Evolutionary conservation across 2,113 vertebrate species (phyloP), one percentile per base, ranked within the genome.

Genomic region (Oxyura jamaicensis): DNA sequence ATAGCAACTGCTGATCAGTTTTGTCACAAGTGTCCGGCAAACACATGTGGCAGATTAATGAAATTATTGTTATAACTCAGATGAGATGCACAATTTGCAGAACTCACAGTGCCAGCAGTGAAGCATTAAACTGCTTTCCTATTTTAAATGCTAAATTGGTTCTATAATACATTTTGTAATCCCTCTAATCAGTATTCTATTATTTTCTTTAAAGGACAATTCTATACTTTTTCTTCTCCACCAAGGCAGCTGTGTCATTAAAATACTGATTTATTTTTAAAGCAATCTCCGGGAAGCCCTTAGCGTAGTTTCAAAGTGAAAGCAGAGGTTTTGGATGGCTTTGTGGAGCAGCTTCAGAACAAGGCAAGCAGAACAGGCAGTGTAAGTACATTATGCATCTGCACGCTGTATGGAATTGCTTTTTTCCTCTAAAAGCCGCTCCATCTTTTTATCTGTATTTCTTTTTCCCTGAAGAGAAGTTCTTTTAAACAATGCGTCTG

Each of bases 231-330:
- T 88, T 77, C 19, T 29, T 90, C n/a, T 20, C 28, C 33, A 86
- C 71, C 41, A 77, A 83, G 31, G 86, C n/a, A 79, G 55, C 74
- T 73, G 4, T 60, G 48, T 41, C 75, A 88, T 86, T 95, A 96
- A 93, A 97, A 85, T 59, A 83, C 4, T 59, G 36, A 39, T 85
- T 94, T 91, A 89, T 84, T 91, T 93, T 73, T 82, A 46, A 91
- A 93, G 72, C 36, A 83, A 56, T 31, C 46, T 41, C 78, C 83
- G 19, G 7, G n/a, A 95, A 93, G 68, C 52, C 35, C 36, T 93
- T 77, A 80, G 94, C 92, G 69, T 69, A 74, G n/a, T 68, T 95
- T 93, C 83, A 77, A 68, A 95, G 81, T 53, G 23, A 73, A 92
- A 94, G 88, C 48, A 93, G 25, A 91, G 41, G 42, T 72, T 91